Evolutionary conservation across 2,888 invertebrate species (phyloP).

Genomic region (Rhagonycha lutea): DNA sequence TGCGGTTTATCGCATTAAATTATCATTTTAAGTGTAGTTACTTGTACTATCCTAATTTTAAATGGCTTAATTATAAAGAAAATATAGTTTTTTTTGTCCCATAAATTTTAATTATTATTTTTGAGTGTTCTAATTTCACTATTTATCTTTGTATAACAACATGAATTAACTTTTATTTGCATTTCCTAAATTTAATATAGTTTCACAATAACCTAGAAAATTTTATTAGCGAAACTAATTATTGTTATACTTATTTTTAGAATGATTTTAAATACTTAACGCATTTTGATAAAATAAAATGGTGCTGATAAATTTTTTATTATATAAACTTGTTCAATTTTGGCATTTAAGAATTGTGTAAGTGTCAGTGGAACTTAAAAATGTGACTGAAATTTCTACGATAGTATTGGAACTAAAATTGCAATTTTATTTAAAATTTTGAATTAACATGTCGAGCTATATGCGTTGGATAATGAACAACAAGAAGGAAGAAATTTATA

Average conservation of each 20-base stretch:
- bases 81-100: neutral
- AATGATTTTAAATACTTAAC: neutral
- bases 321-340: neutral
- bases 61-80: neutral
- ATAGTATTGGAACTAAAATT: neutral
- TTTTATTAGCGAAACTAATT: neutral
- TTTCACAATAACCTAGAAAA: neutral
- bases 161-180: neutral
- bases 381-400: neutral
- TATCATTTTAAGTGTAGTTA: neutral
- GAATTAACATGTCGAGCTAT: slow-evolving; percentile 66
- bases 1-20: neutral
- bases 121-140: neutral
- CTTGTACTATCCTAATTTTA: neutral
- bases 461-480: slow-evolving; percentile 64
- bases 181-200: neutral
- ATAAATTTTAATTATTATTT: neutral
- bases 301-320: neutral
- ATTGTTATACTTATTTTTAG: neutral
- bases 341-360: neutral
- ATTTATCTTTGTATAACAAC: neutral
- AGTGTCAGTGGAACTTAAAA: neutral
- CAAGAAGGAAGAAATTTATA: slow-evolving; percentile 45
- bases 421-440: neutral
- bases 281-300: neutral